Conservation (phyloP, 2,797 vertebrate genomes). For the Hephaestus fuliginosus region DNA sequence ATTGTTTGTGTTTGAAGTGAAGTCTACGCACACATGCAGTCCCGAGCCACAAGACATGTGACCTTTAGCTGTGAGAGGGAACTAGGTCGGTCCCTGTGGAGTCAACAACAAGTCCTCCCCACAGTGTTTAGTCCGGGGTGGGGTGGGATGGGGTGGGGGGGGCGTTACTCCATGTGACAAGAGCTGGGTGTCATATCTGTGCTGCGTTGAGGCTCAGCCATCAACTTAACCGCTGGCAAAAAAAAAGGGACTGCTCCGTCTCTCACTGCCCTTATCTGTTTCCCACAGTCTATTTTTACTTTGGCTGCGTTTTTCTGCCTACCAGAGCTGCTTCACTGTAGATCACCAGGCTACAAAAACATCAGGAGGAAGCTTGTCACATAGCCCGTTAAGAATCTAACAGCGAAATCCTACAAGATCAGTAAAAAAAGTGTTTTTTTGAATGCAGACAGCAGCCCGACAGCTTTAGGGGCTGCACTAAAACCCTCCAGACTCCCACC, state of each 20-base stretch:
- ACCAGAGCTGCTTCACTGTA: conserved; percentile 9
- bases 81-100: conserved; percentile 67
- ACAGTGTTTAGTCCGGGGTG: conserved; percentile 38
- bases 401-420: conserved; percentile 21
- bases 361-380: conserved; percentile 28
- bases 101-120: conserved; percentile 64
- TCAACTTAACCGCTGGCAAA: conserved; percentile 54
- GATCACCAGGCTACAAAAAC: conserved; percentile 26
- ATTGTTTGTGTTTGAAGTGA: conserved; percentile 45
- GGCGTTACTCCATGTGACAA: conserved; percentile 53
- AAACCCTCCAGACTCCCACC: conserved; percentile 34
- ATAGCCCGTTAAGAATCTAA: conserved; percentile 8
- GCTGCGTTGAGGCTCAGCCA: conserved; percentile 32
- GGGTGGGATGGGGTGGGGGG: neutral
- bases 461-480: conserved; percentile 5
- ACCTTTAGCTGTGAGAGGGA: conserved; percentile 72
- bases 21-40: conserved; percentile 29
- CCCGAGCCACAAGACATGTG: conserved; percentile 43
- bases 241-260: conserved; percentile 44
- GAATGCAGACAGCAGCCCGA: conserved; percentile 6
- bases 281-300: conserved; percentile 75
- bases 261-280: conserved; percentile 57
- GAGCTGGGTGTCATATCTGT: conserved; percentile 65
- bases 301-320: conserved; percentile 17
- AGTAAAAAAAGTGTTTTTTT: conserved; percentile 3